A percentile compares a stretch with the other conserved stretches of the same genome.
Conservation (phyloP, 2,888 invertebrate genomes). For the Erebia epiphron region DNA sequence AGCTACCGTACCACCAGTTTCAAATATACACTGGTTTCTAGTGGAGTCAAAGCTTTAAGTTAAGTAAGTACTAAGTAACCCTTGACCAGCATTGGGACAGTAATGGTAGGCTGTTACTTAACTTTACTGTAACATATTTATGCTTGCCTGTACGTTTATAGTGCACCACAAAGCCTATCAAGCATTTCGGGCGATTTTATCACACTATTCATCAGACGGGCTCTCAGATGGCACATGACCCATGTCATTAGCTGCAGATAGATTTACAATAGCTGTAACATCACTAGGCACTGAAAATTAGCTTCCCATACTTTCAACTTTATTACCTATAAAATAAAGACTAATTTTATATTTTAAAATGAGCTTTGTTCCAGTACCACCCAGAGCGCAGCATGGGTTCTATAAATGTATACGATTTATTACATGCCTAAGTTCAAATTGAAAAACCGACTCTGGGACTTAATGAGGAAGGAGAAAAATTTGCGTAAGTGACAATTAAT, state of each 20-base stretch:
- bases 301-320: conserved; percentile 11
- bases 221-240: conserved; percentile 35
- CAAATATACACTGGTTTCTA: no score
- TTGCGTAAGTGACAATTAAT: conserved; percentile 26
- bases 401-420: conserved; percentile 78
- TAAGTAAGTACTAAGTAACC: background rate
- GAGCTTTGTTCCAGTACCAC: conserved; percentile 53
- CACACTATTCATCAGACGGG: conserved; percentile 37
- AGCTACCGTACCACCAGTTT: no score
- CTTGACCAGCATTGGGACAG: background rate
- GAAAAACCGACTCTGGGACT: conserved; percentile 61
- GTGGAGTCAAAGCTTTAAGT: background rate
- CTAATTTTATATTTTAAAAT: background rate
- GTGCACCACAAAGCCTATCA: background rate
- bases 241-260: conserved; percentile 69
- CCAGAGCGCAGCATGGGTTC: conserved; percentile 67
- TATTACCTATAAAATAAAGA: conserved; percentile 21
- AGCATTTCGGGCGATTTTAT: conserved; percentile 33
- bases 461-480: conserved; percentile 58
- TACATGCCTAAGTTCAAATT: conserved; percentile 71
- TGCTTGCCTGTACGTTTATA: background rate
- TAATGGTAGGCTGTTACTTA: background rate
- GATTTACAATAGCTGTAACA: conserved; percentile 66
- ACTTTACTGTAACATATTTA: background rate
- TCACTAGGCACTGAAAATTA: conserved; percentile 8